Percentiles rank a stretch among this genome's conserved stretches.
Evolutionary conservation across 2,888 invertebrate genomes (phyloP).

Genomic region (Choreutis nemorana): DNA sequence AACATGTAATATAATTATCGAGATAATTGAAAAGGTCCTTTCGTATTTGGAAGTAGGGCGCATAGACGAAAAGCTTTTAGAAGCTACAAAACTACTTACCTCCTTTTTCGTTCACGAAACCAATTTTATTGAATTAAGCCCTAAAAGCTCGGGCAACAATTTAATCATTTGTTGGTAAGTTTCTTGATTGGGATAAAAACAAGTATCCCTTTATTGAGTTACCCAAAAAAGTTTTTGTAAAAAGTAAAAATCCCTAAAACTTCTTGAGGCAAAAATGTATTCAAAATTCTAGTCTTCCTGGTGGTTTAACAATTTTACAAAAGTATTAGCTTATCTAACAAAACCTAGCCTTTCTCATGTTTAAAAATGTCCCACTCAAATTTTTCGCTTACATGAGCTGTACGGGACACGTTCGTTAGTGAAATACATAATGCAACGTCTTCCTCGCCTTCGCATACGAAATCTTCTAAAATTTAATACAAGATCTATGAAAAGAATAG

Average conservation of each 20-base stretch:
- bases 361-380: conserved; percentile 43
- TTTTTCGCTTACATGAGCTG: conserved; percentile 31
- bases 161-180: conserved; percentile 30
- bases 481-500: no score
- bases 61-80: conserved; percentile 35
- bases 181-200: conserved; percentile 16
- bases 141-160: conserved; percentile 32
- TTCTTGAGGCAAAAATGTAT: no score
- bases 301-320: no score
- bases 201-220: no score
- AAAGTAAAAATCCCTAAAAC: background rate
- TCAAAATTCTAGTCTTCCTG: no score
- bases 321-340: no score
- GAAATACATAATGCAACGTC: conserved; percentile 56
- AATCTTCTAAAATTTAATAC: no score
- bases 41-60: conserved; percentile 22
- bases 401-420: conserved; percentile 50
- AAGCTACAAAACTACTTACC: conserved; percentile 36
- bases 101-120: conserved; percentile 30
- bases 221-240: background rate
- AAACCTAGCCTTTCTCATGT: no score
- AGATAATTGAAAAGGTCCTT: conserved; percentile 28
- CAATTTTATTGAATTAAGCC: conserved; percentile 38
- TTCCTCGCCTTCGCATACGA: no score
- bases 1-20: conserved; percentile 22